Evolutionary conservation across 2,113 vertebrate genomes (phyloP), one percentile per base, ranked within the genome.

Genomic region (Vimba vimba): DNA sequence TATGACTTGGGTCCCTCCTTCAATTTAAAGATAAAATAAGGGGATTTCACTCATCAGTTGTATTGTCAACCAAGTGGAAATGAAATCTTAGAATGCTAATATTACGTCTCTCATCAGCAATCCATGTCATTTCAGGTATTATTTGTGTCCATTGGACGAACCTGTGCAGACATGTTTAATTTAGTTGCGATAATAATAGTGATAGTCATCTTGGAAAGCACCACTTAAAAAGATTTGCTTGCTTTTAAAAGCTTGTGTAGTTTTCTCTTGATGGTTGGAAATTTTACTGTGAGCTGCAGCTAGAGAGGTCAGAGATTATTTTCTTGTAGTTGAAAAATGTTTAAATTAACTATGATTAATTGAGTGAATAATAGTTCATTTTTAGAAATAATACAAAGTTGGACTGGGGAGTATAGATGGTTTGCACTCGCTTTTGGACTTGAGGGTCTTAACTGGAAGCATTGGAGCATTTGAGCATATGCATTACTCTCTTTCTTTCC

Each of bases 401-500:
- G 68, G 19, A 71, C 8, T 50, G 3, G 17, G 66, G 17, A 36
- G 5, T 13, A 12, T 71, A 12, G 43, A n/a, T 45, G 71, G 43
- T 47, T 25, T 47, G 71, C 39, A 11, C 13, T 23, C 71, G 15
- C 43, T 74, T 74, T 47, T 47, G 11, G 39, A 47, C 36, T 45
- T 13, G 69, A n/a, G 10, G 39, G 19, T 30, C 17, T 4, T 13
- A 45, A n/a, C 69, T 73, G 2, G 36, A 45, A 74, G 39, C 11
- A 45, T n/a, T 10, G 0, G 11, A 74, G 71, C 9, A 74, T 43
- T 13, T 12, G 36, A 33, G 23, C 2, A 45, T 9, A 45, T 73
- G 69, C 33, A 33, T 78, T 78, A n/a, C 52, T 86, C 33, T 79
- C 25, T 85, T 15, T 60, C 64, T 57, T 27, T 57, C 11, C 33